These are phyloP conservation scores for Clepsis dumicolana DNA, from an alignment of 2,888 invertebrate species.

Conservation along the genomic window DNA sequence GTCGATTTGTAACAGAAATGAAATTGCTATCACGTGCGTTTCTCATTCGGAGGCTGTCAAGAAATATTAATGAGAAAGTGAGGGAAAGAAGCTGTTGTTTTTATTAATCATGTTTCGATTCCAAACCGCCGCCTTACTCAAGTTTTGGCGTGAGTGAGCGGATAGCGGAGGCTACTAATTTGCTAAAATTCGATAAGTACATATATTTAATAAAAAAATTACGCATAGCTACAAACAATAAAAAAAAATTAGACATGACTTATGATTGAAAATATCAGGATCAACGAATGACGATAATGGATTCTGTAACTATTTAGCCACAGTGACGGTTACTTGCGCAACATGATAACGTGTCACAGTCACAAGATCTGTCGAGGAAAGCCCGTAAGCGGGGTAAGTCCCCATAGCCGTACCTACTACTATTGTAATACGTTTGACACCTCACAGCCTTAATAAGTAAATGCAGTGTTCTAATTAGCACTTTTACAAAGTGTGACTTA, in stretches of 20 bases:
- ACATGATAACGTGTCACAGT: background rate
- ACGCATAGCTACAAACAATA: no score
- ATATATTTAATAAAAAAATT: no score
- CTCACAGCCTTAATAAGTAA: background rate
- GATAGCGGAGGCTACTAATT: background rate
- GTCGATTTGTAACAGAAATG: conserved; percentile 35
- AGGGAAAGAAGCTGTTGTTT: conserved; percentile 36
- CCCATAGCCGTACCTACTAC: background rate
- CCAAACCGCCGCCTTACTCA: background rate
- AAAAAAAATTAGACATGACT: no score
- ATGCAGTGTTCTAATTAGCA: no score
- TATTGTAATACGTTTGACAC: background rate
- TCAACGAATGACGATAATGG: no score
- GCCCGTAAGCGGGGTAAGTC: background rate
- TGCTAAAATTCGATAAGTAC: no score
- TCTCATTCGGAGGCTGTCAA: conserved; percentile 34
- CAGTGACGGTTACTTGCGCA: background rate
- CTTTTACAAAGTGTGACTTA: background rate
- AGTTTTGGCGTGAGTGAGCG: conserved; percentile 16
- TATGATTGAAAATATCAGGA: no score
- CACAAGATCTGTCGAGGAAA: background rate
- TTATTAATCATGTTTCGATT: conserved; percentile 33
- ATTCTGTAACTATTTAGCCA: background rate
- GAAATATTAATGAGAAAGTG: conserved; percentile 40
- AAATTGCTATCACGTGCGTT: conserved; percentile 38